phyloP scores from a whole-genome alignment of 2,888 invertebrate species.

The Epicampocera succincta region DNA sequence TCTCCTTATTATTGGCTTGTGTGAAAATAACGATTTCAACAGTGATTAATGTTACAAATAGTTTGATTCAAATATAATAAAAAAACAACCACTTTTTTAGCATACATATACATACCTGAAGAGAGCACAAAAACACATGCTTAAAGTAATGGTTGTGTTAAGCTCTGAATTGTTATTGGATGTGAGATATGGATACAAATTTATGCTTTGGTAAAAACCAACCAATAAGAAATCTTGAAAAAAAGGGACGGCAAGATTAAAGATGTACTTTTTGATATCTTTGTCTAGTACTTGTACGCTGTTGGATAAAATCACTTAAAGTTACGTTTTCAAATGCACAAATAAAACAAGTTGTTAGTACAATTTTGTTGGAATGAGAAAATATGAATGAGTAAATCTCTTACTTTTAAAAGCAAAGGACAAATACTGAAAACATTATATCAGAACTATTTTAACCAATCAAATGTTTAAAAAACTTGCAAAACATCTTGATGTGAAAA shows the following conservation, averaged over 20 bases:
- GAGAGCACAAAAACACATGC: conserved; percentile 38
- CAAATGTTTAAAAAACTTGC: conserved; percentile 73
- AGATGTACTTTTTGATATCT: neutral
- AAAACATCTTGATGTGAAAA: conserved; percentile 79
- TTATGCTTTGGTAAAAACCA: neutral
- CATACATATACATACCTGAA: conserved; percentile 57
- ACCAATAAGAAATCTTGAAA: conserved; percentile 14
- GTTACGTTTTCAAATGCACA: neutral
- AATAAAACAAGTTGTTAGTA: conserved; percentile 1
- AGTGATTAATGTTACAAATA: conserved; percentile 72
- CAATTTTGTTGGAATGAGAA: conserved; percentile 20
- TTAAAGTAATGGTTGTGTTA: conserved; percentile 40
- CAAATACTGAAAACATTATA: conserved; percentile 23
- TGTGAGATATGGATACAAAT: conserved; percentile 54
- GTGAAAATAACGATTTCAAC: conserved; percentile 75
- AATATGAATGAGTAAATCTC: conserved; percentile 3
- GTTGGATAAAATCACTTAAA: neutral
- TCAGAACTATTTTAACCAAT: conserved; percentile 43
- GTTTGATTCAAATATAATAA: conserved; percentile 72
- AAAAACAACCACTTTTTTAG: conserved; percentile 68
- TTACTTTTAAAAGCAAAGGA: conserved; percentile 12
- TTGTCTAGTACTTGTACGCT: neutral
- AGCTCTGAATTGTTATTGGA: conserved; percentile 62
- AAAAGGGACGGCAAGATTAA: conserved; percentile 11
- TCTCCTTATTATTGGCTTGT: conserved; percentile 70